Conservation (phyloP, 2,797 vertebrate species). For the Manis crassicaudata region DNA sequence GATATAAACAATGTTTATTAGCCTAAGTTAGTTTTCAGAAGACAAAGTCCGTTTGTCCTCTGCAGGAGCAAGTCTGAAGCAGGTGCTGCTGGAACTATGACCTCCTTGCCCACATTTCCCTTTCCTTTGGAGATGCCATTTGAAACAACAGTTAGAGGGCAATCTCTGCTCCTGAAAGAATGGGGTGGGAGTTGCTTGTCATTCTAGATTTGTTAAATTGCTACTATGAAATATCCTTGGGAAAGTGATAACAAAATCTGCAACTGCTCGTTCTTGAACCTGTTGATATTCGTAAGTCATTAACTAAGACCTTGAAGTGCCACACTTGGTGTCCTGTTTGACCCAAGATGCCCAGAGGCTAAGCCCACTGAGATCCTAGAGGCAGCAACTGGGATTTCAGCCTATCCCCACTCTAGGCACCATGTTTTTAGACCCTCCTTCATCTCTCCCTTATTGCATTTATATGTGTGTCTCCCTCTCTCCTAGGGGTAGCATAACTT, state of each 20-base stretch:
- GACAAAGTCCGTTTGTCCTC: not conserved
- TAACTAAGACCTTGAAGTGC: not conserved
- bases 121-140: not conserved
- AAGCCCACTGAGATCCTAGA: not conserved
- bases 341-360: not conserved
- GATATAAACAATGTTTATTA: not conserved
- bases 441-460: not conserved
- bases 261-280: not conserved
- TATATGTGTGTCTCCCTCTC: not conserved
- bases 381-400: too few relatives aligned
- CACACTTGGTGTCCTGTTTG: not conserved
- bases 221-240: not conserved
- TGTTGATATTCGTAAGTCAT: not conserved
- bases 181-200: fast-evolving
- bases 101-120: not conserved
- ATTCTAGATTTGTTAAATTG: not conserved
- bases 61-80: not conserved
- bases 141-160: not conserved
- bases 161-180: not conserved
- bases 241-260: not conserved
- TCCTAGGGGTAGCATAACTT: not conserved
- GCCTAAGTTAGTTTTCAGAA: not conserved
- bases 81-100: not conserved
- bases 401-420: not conserved
- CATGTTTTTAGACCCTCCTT: not conserved